Percentiles rank a stretch among this genome's conserved stretches.
Evolutionary conservation across 2,888 invertebrate species (phyloP).

Genomic region (Luperina testacea): DNA sequence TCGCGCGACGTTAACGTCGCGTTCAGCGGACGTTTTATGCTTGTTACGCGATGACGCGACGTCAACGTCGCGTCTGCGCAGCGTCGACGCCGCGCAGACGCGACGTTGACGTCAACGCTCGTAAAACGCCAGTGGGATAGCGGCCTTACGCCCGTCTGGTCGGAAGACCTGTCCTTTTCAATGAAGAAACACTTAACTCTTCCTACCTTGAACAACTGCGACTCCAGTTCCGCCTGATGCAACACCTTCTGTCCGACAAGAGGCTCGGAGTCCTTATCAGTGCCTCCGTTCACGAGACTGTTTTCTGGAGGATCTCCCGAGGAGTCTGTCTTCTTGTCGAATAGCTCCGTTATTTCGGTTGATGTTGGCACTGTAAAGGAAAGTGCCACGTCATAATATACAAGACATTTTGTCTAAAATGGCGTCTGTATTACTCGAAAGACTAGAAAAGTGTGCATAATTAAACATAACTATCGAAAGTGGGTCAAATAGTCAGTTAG

Average conservation of each 20-base stretch:
- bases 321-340: constrained; percentile 83
- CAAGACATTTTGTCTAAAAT: background rate
- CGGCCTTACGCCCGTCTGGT: too few species aligned
- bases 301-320: constrained; percentile 78
- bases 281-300: constrained; percentile 75
- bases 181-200: too few species aligned
- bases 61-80: too few species aligned
- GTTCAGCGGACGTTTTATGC: too few species aligned
- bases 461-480: background rate
- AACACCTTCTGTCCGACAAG: constrained; percentile 86
- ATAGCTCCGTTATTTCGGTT: constrained; percentile 80
- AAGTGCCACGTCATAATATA: background rate
- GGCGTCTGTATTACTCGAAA: background rate
- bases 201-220: constrained; percentile 93
- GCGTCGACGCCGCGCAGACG: too few species aligned
- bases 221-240: constrained; percentile 97
- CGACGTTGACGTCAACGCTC: too few species aligned
- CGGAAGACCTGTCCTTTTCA: too few species aligned
- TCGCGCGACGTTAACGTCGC: too few species aligned
- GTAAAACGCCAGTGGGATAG: too few species aligned
- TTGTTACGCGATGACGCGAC: too few species aligned
- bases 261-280: constrained; percentile 81
- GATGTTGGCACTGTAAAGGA: constrained; percentile 81
- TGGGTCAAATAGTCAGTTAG: background rate
- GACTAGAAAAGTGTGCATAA: background rate